A percentile compares a stretch with the other conserved stretches of the same genome.
Evolutionary conservation across 2,797 vertebrate genomes (phyloP).

Genomic region (Coluber constrictor): DNA sequence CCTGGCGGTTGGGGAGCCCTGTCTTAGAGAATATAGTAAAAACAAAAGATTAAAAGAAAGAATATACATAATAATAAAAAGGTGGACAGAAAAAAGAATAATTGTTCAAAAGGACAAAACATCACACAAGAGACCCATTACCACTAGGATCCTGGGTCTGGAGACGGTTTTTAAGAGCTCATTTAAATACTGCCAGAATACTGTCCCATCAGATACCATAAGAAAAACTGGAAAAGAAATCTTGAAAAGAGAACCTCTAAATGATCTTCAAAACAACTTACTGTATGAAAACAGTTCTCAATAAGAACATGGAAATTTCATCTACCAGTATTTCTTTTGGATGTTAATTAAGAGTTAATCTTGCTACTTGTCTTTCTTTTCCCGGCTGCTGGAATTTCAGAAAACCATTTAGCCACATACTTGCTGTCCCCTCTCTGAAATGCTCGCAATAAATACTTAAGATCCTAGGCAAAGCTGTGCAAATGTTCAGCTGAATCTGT

Average conservation of each 20-base stretch:
- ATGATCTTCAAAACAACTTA: not conserved
- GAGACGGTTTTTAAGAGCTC: not conserved
- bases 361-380: not conserved
- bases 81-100: not conserved
- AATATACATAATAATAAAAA: not conserved
- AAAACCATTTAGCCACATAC: constrained; percentile 38
- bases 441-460: constrained; percentile 15
- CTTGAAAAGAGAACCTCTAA: not conserved
- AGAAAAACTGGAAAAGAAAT: not conserved
- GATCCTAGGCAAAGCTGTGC: constrained; percentile 32
- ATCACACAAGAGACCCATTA: not conserved
- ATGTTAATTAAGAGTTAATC: not conserved
- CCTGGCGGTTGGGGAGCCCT: too few relatives aligned
- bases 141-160: not conserved
- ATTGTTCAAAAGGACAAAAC: not conserved
- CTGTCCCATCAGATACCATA: not conserved
- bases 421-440: constrained; percentile 17
- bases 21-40: not conserved
- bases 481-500: constrained; percentile 14
- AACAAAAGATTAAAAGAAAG: not conserved
- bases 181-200: not conserved
- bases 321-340: not conserved
- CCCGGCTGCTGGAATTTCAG: constrained; percentile 9
- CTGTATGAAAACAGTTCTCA: not conserved
- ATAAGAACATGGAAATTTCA: not conserved